phyloP scores from a whole-genome alignment of 2,888 invertebrate species.

The Prosopocoilus inquinatus region DNA sequence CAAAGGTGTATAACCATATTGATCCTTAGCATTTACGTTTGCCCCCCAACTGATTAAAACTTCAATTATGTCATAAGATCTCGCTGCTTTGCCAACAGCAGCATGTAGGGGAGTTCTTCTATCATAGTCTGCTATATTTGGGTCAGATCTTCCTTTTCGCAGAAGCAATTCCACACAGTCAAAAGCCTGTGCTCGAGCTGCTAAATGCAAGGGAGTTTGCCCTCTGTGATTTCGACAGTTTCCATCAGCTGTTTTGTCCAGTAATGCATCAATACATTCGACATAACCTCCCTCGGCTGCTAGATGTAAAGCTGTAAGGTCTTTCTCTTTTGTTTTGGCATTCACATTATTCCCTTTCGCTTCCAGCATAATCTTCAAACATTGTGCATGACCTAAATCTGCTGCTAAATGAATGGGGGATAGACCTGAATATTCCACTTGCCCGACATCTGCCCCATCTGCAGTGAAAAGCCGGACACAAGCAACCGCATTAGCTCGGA shows the following conservation, averaged over 20 bases:
- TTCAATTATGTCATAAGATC: slow-evolving; percentile 78
- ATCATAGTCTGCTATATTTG: slow-evolving; percentile 78
- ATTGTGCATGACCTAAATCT: slow-evolving; percentile 74
- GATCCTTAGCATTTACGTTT: slow-evolving; percentile 80
- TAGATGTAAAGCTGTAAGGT: slow-evolving; percentile 77
- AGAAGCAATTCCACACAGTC: slow-evolving; percentile 79
- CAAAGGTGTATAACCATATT: slow-evolving; percentile 81
- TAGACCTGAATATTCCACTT: slow-evolving; percentile 71
- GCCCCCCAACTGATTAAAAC: slow-evolving; percentile 76
- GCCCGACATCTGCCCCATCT: slow-evolving; percentile 74
- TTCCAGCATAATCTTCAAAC: slow-evolving; percentile 71
- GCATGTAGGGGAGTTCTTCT: slow-evolving; percentile 80
- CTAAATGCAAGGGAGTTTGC: slow-evolving; percentile 83
- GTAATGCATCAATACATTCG: slow-evolving; percentile 73
- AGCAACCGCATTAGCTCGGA: slow-evolving; percentile 78
- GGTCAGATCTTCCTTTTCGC: slow-evolving; percentile 71
- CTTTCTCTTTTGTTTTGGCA: slow-evolving; percentile 69
- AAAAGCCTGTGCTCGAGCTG: slow-evolving; percentile 74
- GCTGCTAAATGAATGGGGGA: slow-evolving; percentile 80
- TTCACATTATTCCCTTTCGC: slow-evolving; percentile 71
- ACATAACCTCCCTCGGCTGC: slow-evolving; percentile 86
- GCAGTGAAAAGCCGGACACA: slow-evolving; percentile 74
- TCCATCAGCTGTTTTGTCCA: slow-evolving; percentile 74
- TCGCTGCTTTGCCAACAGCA: slow-evolving; percentile 79
- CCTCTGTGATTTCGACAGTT: slow-evolving; percentile 73